Percentiles rank a stretch among this genome's conserved stretches.
Conservation (phyloP, 2,888 invertebrate genomes). For the Sicus ferrugineus region DNA sequence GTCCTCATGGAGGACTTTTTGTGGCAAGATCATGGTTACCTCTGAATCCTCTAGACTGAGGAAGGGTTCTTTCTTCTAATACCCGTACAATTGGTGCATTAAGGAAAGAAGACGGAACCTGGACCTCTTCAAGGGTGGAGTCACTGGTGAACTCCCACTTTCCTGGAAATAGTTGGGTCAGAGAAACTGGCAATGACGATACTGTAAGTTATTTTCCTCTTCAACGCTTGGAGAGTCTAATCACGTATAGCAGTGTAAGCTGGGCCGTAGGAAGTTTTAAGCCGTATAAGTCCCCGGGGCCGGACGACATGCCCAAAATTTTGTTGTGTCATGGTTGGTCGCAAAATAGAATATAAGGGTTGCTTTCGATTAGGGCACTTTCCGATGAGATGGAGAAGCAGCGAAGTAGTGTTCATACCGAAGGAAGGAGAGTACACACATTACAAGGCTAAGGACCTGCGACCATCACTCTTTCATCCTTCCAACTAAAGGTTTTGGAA, state of each 20-base stretch:
- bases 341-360: no score
- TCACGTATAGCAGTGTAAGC: neutral
- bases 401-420: no score
- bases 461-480: no score
- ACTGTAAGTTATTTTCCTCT: no score
- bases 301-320: no score
- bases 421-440: no score
- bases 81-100: neutral
- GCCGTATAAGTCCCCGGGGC: no score
- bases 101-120: neutral
- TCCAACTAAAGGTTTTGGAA: no score
- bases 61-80: neutral
- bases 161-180: neutral
- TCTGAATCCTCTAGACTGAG: neutral
- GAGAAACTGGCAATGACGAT: neutral
- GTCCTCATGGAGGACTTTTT: neutral
- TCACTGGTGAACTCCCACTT: conserved; percentile 1
- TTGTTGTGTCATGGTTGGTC: no score
- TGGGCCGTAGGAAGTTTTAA: neutral
- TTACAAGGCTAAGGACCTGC: no score
- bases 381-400: no score
- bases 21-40: neutral
- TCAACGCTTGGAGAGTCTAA: neutral
- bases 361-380: no score
- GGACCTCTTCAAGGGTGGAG: neutral